Evolutionary conservation across 2,113 vertebrate genomes (phyloP).

Genomic region (Diadophis punctatus): DNA sequence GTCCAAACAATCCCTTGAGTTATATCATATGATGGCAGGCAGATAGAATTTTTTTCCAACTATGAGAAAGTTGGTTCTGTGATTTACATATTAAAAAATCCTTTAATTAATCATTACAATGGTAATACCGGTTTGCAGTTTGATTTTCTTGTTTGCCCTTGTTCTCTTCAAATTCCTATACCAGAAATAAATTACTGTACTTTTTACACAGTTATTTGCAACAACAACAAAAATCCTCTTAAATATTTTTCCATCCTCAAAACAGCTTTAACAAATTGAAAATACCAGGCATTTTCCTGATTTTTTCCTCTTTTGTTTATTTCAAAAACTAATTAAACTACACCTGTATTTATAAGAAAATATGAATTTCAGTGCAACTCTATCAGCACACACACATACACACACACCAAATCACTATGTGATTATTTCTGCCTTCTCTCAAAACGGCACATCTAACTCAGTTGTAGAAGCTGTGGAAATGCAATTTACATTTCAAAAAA

Average conservation of each 20-base stretch:
- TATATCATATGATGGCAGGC: not conserved
- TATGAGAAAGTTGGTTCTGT: not conserved
- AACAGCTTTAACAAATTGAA: slow-evolving; percentile 28
- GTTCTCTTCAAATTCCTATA: not conserved
- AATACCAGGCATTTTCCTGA: slow-evolving; percentile 12
- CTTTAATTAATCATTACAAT: not conserved
- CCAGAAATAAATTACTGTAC: slow-evolving; percentile 4
- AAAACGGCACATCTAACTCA: not conserved
- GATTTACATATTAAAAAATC: not conserved
- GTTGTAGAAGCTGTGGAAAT: not conserved
- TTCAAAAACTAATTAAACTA: not conserved
- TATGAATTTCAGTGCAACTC: not conserved
- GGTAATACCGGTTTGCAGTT: not conserved
- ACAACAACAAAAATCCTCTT: not conserved
- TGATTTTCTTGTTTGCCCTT: not conserved
- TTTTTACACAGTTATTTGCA: not conserved
- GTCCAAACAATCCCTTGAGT: not conserved
- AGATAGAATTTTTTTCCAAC: not conserved
- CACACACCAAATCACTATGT: not conserved
- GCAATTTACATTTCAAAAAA: not conserved
- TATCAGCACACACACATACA: not conserved
- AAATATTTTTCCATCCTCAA: slow-evolving; percentile 25
- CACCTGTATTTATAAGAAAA: not conserved
- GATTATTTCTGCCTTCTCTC: not conserved
- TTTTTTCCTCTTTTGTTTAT: not conserved